Percentiles rank a stretch among this genome's conserved stretches.
Conservation (phyloP, 2,797 vertebrate genomes). For the Acanthornis magna region DNA sequence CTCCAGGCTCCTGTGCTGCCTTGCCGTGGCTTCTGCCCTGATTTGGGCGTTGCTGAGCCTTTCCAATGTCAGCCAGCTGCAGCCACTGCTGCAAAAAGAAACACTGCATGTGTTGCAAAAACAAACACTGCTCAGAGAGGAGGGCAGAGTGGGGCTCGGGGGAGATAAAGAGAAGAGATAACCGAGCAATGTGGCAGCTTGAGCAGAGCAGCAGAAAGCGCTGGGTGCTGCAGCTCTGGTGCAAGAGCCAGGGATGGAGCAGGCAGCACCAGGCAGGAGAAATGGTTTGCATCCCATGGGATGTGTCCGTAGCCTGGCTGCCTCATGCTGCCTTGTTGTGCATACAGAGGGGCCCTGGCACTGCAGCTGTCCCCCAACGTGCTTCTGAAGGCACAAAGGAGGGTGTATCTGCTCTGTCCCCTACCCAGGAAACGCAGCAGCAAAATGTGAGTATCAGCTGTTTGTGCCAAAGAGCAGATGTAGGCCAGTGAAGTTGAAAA, state of each 20-base stretch:
- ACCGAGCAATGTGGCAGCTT: background rate
- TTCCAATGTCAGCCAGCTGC: rapidly evolving
- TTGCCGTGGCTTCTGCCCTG: background rate
- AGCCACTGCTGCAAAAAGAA: background rate
- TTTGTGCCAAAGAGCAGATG: background rate
- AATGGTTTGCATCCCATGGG: background rate
- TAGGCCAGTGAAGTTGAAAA: background rate
- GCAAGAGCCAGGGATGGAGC: background rate
- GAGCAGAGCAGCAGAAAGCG: background rate
- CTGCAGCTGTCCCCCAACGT: rapidly evolving
- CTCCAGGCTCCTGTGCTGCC: rapidly evolving
- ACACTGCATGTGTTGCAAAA: background rate
- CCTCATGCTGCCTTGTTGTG: rapidly evolving
- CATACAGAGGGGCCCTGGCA: background rate
- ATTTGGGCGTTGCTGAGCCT: background rate
- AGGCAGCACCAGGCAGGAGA: rapidly evolving
- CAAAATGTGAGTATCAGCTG: background rate
- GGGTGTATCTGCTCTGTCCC: background rate
- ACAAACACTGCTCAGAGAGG: background rate
- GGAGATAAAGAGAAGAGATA: rapidly evolving
- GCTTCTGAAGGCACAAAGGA: background rate
- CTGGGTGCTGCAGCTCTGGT: background rate
- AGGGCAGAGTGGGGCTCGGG: rapidly evolving
- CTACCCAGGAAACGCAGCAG: background rate
- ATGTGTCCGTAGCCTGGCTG: rapidly evolving